A percentile compares a stretch with the other conserved stretches of the same genome.
Evolutionary conservation across 2,113 vertebrate species (phyloP).

Genomic region (Vanacampus margaritifer): DNA sequence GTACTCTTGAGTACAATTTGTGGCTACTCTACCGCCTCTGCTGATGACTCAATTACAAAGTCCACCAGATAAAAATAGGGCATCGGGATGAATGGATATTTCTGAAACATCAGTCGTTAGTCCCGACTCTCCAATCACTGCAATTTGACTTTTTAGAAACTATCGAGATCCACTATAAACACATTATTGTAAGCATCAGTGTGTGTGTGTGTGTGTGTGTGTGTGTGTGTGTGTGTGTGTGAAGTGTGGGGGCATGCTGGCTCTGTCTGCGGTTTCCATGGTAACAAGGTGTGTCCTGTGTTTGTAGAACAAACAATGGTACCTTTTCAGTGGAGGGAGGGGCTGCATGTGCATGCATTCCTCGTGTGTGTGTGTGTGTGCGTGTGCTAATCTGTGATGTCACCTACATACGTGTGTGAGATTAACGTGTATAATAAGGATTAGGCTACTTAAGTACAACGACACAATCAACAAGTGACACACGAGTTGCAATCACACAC

Average conservation of each 20-base stretch:
- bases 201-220: no score
- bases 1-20: no score
- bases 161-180: no score
- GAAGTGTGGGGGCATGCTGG: conserved; percentile 33
- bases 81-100: no score
- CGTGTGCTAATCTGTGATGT: conserved; percentile 18
- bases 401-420: conserved; percentile 19
- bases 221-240: conserved; percentile 4
- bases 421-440: conserved; percentile 54
- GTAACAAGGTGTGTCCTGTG: conserved; percentile 85
- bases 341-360: conserved; percentile 25
- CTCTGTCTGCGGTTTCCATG: conserved; percentile 72
- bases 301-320: conserved; percentile 95
- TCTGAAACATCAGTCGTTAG: no score
- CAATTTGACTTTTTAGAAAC: no score
- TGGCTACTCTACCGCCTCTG: no score
- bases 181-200: not conserved
- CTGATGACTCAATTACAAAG: no score
- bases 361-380: conserved; percentile 21
- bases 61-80: no score
- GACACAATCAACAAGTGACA: not conserved
- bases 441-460: conserved; percentile 31
- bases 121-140: no score
- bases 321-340: conserved; percentile 75
- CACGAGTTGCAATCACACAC: not conserved